Base-by-base conservation (phyloP, 2,113 vertebrate species). In the Notechis scutatus region DNA sequence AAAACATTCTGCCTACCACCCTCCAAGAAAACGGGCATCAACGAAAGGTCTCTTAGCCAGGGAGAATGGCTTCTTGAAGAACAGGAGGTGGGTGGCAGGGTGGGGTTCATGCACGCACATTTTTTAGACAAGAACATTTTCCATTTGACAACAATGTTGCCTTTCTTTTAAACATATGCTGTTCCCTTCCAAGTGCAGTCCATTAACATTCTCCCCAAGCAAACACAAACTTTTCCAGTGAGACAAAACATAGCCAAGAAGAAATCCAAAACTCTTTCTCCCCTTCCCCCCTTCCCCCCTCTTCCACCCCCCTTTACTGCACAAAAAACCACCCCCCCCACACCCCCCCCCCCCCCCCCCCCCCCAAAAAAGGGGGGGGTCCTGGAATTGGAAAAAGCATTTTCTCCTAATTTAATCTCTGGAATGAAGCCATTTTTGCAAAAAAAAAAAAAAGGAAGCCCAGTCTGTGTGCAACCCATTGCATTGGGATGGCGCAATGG, bases 121-220 rank as follows among this genome's bases (percentile, higher is more conserved):
- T 55, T 85, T 89, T 92, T 24, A 59, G 85, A 90, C 47, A 12
- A 74, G 92, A 90, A 93, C 88, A 61, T 93, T 93, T 93, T 93
- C 92, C 92, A 59, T 86, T 85, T 86, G 92, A 93, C 88, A 90
- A 93, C 92, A 93, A 90, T 61, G 92, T 93, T 90, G 69, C 45
- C 88, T 61, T 90, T 93, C 92, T 93, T 93, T 90, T 86, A 59
- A 93, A 59, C 91, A 59, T 57, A 50, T 52, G 69, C 92, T 52
- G 26, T 61, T 86, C 92, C 88, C 29, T 90, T 90, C 88, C 57
- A 90, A 85, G 55, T n/a, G 50, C 55, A 90, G 92, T 34, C 88
- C 55, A 90, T 93, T 93, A 93, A 74, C 57, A 90, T 93, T 93
- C 92, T 90, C 55, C 74, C 42, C 26, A 93, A 45, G 54, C 88